Percentiles rank a stretch among this genome's conserved stretches.
These are phyloP conservation scores for Xiphorhynchus erythropygius DNA, from an alignment of 2,797 vertebrate genomes.

Conservation along the genomic window DNA sequence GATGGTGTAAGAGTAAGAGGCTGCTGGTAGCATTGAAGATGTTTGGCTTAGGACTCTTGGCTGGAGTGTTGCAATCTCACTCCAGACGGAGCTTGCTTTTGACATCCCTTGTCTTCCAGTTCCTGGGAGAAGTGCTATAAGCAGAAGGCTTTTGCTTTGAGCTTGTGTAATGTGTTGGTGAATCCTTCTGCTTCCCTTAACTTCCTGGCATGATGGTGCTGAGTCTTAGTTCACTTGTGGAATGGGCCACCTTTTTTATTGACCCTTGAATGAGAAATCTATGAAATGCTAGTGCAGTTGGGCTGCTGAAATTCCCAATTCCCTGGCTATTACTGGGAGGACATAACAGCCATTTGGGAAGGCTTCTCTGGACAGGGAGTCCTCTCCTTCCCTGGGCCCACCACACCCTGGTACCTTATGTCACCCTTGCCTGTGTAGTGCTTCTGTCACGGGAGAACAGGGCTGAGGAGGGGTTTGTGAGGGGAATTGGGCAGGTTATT, in stretches of 20 bases:
- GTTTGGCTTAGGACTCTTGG: neutral
- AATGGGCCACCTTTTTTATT: neutral
- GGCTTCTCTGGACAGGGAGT: neutral
- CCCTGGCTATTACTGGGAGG: neutral
- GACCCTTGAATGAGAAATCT: neutral
- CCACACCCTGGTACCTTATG: rapidly evolving
- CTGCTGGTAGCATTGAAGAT: neutral
- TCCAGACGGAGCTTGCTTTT: neutral
- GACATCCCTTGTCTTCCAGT: neutral
- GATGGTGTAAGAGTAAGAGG: neutral
- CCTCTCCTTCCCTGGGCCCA: neutral
- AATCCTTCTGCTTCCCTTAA: neutral
- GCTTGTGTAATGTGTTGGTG: neutral
- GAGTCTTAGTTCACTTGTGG: neutral
- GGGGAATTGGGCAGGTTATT: neutral
- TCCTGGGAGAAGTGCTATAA: neutral
- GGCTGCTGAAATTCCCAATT: neutral
- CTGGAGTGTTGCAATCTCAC: neutral
- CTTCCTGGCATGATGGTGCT: rapidly evolving
- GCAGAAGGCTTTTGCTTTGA: neutral
- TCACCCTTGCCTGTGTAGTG: rapidly evolving
- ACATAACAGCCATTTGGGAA: neutral
- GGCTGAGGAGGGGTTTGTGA: neutral
- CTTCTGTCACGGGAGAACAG: neutral
- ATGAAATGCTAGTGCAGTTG: neutral